Evolutionary conservation across 2,797 vertebrate genomes (phyloP), one percentile per base, ranked within the genome.

Genomic region (Catharus ustulatus): DNA sequence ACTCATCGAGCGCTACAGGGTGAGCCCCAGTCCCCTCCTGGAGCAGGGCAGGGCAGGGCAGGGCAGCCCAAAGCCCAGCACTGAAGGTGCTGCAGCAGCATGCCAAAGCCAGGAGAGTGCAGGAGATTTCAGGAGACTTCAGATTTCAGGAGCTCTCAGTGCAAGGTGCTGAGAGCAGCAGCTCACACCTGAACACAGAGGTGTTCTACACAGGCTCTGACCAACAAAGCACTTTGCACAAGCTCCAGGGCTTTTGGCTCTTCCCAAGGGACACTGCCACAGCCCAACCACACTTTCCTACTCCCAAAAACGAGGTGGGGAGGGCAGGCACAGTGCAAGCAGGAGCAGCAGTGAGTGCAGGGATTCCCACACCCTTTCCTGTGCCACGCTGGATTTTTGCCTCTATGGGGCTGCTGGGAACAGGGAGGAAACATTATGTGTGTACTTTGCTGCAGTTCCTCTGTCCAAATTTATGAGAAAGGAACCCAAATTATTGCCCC

Each of bases 1-100:
- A 67, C 97, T 98, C 27, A 52, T 98, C 0, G 97, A 98, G 58
- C 97, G 98, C 91, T 98, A 98, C 95, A 81, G 94, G 98, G 98
- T 98, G 91, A 98, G 97, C 46, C n/a, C 45, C 15, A 20, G 5
- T 8, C 27, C 23, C 57, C 36, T 6, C 49, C 52, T 3, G 29
- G 12, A 34, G 76, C 21, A n/a, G 2, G 51, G 59, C 30, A 14
- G 68, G 69, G 76, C 21, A n/a, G 2, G 51, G 59, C 30, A 14
- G 68, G 69, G 62, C 15, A 14, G 48, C 54, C 22, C 73, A 57
- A 22, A 32, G 0, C 61, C 6, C 22, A 2, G 83, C 27, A 0
- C 49, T 10, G 32, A 3, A 1, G 1, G 5, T 5, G 54, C 87
- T 45, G 38, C 3, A 46, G 71, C 34, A 24, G 66, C 6, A 0